These are phyloP conservation scores for Amniataba percoides DNA, from an alignment of 2,797 vertebrate species.

Conservation along the genomic window DNA sequence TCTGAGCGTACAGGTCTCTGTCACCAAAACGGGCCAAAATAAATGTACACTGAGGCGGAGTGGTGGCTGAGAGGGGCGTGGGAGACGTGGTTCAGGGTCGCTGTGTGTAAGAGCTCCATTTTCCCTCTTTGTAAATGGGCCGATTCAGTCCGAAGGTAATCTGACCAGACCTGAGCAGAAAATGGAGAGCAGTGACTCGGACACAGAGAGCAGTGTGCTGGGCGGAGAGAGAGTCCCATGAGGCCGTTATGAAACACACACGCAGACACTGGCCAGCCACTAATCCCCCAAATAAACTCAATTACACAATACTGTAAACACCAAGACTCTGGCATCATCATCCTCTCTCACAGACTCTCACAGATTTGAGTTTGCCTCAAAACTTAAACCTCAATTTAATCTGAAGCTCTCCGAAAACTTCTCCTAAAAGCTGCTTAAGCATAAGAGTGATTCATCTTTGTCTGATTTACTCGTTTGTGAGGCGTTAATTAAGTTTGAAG, in stretches of 20 bases:
- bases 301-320: slow-evolving; percentile 16
- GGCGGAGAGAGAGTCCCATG: slow-evolving; percentile 42
- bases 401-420: not conserved
- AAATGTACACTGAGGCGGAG: slow-evolving; percentile 13
- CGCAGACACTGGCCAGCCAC: slow-evolving; percentile 14
- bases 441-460: not conserved
- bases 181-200: slow-evolving; percentile 58
- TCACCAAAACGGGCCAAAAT: not conserved
- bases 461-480: not conserved
- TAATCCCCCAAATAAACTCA: slow-evolving; percentile 21
- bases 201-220: slow-evolving; percentile 75
- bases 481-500: not conserved
- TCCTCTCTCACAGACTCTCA: not conserved
- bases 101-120: slow-evolving; percentile 59
- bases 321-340: slow-evolving; percentile 3
- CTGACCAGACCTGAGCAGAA: slow-evolving; percentile 69
- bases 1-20: not conserved
- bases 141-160: slow-evolving; percentile 74
- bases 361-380: not conserved
- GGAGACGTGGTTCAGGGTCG: not conserved
- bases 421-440: not conserved
- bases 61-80: slow-evolving; percentile 22
- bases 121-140: slow-evolving; percentile 67
- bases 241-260: slow-evolving; percentile 53
- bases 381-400: not conserved